A percentile compares a stretch with the other conserved stretches of the same genome.
These are phyloP conservation scores for Lepidocolaptes lacrymiger DNA, from an alignment of 2,797 vertebrate genomes.

Conservation along the genomic window DNA sequence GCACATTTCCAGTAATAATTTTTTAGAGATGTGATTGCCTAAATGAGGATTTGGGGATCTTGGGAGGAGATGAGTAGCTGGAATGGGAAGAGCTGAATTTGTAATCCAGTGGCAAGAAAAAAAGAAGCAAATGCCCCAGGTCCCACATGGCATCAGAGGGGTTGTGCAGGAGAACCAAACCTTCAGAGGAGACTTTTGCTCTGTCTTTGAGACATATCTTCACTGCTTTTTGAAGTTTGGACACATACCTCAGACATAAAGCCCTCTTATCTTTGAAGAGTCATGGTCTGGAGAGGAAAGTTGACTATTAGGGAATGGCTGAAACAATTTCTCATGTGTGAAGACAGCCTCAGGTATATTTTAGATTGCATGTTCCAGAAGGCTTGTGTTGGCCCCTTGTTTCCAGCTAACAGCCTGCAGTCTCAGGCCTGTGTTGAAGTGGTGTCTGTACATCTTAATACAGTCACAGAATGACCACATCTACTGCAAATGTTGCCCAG, in stretches of 20 bases:
- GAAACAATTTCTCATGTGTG: neutral
- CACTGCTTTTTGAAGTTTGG: neutral
- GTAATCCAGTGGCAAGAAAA: neutral
- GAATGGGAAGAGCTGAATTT: neutral
- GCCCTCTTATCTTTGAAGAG: neutral
- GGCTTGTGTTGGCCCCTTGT: neutral
- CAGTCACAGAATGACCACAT: neutral
- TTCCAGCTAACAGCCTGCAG: neutral
- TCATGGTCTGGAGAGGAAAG: neutral
- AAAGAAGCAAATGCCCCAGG: neutral
- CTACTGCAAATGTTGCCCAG: neutral
- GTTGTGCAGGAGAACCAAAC: neutral
- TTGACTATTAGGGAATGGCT: neutral
- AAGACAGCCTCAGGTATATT: neutral
- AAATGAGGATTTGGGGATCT: neutral
- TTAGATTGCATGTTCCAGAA: neutral
- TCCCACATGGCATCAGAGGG: neutral
- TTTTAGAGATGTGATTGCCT: neutral
- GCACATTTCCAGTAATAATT: neutral
- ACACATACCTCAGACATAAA: neutral
- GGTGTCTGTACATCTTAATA: neutral
- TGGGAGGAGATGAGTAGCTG: neutral
- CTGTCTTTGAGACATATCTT: neutral
- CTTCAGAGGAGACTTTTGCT: neutral
- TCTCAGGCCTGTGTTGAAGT: neutral